A percentile compares a stretch with the other conserved stretches of the same genome.
Evolutionary conservation across 2,113 vertebrate genomes (phyloP).

Genomic region (Willisornis vidua): DNA sequence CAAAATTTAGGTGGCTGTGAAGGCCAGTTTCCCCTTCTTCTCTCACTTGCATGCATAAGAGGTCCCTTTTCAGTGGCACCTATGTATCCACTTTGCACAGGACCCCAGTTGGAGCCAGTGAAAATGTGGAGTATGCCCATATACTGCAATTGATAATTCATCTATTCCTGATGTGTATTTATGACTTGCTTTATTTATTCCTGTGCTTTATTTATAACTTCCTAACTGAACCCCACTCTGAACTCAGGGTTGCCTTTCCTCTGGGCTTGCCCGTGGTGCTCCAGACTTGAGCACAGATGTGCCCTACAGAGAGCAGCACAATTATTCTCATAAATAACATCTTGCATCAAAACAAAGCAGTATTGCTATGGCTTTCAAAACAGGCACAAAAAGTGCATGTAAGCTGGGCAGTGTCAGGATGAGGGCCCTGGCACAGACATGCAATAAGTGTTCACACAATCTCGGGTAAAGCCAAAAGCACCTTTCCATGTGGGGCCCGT

Average conservation of each 20-base stretch:
- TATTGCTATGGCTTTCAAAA: background rate
- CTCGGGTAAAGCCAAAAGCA: background rate
- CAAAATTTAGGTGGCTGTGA: background rate
- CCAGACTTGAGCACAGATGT: accelerated
- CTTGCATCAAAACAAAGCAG: background rate
- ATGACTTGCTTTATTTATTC: too few relatives aligned
- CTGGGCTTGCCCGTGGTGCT: background rate
- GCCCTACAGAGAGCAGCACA: background rate
- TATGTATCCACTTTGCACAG: background rate
- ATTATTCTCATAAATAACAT: background rate
- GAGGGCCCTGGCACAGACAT: accelerated
- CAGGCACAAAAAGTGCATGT: background rate
- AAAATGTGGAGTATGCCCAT: background rate
- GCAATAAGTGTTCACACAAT: background rate
- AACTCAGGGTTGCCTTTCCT: background rate
- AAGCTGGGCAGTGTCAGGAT: background rate
- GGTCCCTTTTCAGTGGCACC: background rate
- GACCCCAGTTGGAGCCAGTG: background rate
- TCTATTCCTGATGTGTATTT: background rate
- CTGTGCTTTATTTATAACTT: background rate
- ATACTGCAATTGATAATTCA: background rate
- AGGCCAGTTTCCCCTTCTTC: background rate
- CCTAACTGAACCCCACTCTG: background rate
- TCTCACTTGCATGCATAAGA: background rate
- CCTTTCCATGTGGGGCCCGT: accelerated